Conservation (phyloP, 1,140 invertebrate genomes). For the Globodera ellingtonae region DNA sequence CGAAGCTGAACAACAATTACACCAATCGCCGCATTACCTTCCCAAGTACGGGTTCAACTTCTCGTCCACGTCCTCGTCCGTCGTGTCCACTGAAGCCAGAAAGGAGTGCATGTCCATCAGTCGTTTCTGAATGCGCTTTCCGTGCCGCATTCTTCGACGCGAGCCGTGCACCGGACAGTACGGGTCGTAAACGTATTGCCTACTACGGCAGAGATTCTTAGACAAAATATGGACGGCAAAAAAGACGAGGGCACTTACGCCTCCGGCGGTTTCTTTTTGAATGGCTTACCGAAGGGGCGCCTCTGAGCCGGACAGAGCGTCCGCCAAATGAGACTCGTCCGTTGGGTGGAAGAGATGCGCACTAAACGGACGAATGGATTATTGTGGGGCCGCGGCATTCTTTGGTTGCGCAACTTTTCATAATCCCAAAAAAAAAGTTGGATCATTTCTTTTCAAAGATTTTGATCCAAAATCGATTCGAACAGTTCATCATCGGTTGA, state of each 20-base stretch:
- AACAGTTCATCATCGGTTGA: too few species aligned
- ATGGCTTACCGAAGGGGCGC: constrained; percentile 5
- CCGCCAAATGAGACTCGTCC: constrained; percentile 47
- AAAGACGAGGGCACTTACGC: neutral
- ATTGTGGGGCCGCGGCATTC: too few species aligned
- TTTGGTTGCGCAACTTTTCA: too few species aligned
- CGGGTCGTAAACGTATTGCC: constrained; percentile 53
- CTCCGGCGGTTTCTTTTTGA: neutral
- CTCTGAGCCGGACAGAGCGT: constrained; percentile 27
- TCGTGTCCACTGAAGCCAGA: constrained; percentile 49
- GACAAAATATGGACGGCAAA: constrained; percentile 23
- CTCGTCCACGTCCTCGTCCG: constrained; percentile 44
- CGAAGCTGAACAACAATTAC: neutral
- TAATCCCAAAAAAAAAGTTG: too few species aligned
- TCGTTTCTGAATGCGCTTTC: constrained; percentile 1
- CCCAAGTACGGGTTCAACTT: constrained; percentile 48
- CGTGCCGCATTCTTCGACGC: constrained; percentile 37
- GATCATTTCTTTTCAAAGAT: too few species aligned
- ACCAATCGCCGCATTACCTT: constrained; percentile 23
- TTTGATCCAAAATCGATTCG: too few species aligned
- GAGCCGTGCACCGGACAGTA: constrained; percentile 62
- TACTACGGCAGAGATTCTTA: too few species aligned
- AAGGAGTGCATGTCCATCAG: constrained; percentile 59
- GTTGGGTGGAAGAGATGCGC: constrained; percentile 55
- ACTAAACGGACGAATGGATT: constrained; percentile 27